A percentile compares a stretch with the other conserved stretches of the same genome.
phyloP scores from a whole-genome alignment of 1,140 invertebrate genomes.

The Maconellicoccus hirsutus region DNA sequence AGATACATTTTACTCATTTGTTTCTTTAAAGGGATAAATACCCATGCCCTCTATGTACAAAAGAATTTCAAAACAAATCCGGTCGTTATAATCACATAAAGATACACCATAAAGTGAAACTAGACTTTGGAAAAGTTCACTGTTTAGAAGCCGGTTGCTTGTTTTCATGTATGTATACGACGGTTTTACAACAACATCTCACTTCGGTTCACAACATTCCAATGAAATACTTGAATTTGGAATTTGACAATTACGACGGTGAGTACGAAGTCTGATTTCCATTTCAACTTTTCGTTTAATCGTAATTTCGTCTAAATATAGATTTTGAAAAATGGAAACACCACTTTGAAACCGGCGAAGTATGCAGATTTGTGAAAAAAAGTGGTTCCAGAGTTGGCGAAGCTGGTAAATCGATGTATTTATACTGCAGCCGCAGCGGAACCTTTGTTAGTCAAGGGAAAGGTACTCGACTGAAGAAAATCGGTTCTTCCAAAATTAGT shows the following conservation, averaged over 20 bases:
- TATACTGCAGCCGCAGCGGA: slow-evolving; percentile 26
- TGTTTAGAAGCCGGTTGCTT: slow-evolving; percentile 10
- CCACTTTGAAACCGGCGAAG: slow-evolving; percentile 26
- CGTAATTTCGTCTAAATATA: background rate
- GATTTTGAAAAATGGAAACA: slow-evolving; percentile 27
- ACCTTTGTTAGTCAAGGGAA: slow-evolving; percentile 23
- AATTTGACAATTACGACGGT: slow-evolving; percentile 14
- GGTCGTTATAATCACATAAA: slow-evolving; percentile 13
- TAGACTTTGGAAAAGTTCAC: slow-evolving; percentile 11
- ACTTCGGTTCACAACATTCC: slow-evolving; percentile 11
- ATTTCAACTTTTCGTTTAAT: background rate
- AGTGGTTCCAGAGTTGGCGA: slow-evolving; percentile 23
- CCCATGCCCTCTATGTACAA: background rate
- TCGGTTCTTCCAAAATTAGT: slow-evolving; percentile 22
- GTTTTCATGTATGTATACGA: slow-evolving; percentile 12
- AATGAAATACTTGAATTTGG: slow-evolving; percentile 12
- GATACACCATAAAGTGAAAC: slow-evolving; percentile 14
- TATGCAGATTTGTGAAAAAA: slow-evolving; percentile 27
- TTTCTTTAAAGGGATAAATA: background rate
- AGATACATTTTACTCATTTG: background rate
- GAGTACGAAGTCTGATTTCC: background rate
- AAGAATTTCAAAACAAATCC: slow-evolving; percentile 14
- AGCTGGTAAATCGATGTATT: slow-evolving; percentile 24
- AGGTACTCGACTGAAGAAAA: slow-evolving; percentile 14
- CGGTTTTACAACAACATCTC: background rate